Evolutionary conservation across 2,888 invertebrate genomes (phyloP), one percentile per base, ranked within the genome.

Genomic region (Myathropa florea): DNA sequence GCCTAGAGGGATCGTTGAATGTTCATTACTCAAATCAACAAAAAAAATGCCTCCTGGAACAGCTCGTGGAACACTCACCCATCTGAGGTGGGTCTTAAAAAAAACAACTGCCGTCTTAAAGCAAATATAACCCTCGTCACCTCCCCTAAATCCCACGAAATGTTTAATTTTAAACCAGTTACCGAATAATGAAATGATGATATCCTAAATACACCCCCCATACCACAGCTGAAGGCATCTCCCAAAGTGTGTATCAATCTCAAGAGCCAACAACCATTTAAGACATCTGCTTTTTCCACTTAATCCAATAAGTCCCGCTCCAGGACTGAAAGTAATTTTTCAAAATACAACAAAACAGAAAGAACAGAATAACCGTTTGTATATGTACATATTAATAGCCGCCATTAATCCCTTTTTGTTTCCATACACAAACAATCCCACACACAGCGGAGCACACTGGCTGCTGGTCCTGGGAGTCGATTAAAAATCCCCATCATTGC

Each of bases 341-440:
- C 67, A 68, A 33, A 61, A 10, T 33, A 71, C 2, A 60, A 3
- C 0, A 33, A 26, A 33, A 2, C 1, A n/a, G 12, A 12, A 6
- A n/a, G n/a, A 18, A 24, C n/a, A 67, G 26, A 30, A 36, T 14
- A 61, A 60, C 64, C 4, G 39, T 75, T 46, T 61, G 33, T 61
- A 75, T 28, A 59, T 61, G 33, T 61, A 75, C 26, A 59, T 61
- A 73, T 80, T 80, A 80, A 84, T 84, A 64, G 75, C 46, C 24
- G 60, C 28, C 70, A 80, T 83, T 83, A 83, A 80, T 80, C 60
- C 28, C 39, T 71, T 75, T 79, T 84, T 73, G 70, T 83, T 81
- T 39, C 30, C 24, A 59, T 26, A 30, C 53, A 28, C 46, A 64
- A 14, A 18, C n/a, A n/a, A n/a, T n/a, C n/a, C n/a, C n/a, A n/a